These are phyloP conservation scores for Lysiphlebus fabarum DNA, from an alignment of 1,140 invertebrate species.

Conservation along the genomic window DNA sequence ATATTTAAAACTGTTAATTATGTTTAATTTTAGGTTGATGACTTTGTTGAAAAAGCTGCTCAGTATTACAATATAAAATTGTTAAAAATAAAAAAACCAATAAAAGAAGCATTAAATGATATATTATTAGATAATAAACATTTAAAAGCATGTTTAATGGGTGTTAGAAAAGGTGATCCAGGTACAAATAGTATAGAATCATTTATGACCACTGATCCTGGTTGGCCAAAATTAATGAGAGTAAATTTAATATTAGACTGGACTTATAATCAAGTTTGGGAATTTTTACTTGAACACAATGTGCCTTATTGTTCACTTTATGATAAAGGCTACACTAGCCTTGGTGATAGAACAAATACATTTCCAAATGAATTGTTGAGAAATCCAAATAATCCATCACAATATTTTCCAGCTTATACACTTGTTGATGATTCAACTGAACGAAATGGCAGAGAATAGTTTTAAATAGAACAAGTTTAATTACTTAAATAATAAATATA, in stretches of 20 bases:
- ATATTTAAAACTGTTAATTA: background rate
- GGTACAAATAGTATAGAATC: slow-evolving; percentile 63
- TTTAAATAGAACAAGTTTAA: no score
- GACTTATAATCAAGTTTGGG: slow-evolving; percentile 87
- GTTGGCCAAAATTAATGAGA: slow-evolving; percentile 85
- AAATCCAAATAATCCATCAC: slow-evolving; percentile 51
- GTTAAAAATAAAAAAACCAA: slow-evolving; percentile 65
- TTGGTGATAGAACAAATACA: slow-evolving; percentile 77
- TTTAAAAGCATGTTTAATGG: slow-evolving; percentile 84
- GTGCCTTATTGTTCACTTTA: slow-evolving; percentile 89
- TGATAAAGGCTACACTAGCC: slow-evolving; percentile 84
- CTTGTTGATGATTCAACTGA: slow-evolving; percentile 69
- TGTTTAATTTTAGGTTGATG: slow-evolving; percentile 60
- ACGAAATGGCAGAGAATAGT: slow-evolving; percentile 65
- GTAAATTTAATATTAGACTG: slow-evolving; percentile 87
- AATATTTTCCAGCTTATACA: slow-evolving; percentile 77
- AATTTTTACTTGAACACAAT: slow-evolving; percentile 71
- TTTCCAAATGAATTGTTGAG: slow-evolving; percentile 72
- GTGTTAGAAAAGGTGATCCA: slow-evolving; percentile 82
- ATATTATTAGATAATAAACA: slow-evolving; percentile 63
- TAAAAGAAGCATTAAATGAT: slow-evolving; percentile 67
- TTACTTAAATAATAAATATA: no score
- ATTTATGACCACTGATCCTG: slow-evolving; percentile 67
- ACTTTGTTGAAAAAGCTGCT: slow-evolving; percentile 72
- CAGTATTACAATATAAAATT: slow-evolving; percentile 73